Percentiles rank a stretch among this genome's conserved stretches.
Evolutionary conservation across 2,888 invertebrate species (phyloP).

Genomic region (Heterodera filipjevi): DNA sequence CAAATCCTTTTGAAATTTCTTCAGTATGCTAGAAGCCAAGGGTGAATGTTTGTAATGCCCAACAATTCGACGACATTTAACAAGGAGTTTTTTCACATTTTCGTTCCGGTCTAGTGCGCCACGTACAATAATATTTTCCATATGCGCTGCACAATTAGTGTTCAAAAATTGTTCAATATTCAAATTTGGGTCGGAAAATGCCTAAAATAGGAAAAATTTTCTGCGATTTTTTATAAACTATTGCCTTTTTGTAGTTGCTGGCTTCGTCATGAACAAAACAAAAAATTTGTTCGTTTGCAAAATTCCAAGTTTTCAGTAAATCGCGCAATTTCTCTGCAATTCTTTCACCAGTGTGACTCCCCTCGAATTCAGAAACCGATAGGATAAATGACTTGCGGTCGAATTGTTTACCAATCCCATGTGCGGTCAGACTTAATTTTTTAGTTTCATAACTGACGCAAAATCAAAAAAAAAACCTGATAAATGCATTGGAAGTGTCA

Average conservation of each 20-base stretch:
- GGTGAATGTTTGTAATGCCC: slow-evolving; percentile 4
- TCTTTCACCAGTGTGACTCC: too few species aligned
- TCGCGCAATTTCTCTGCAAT: not conserved
- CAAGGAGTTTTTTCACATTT: not conserved
- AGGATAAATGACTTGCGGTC: too few species aligned
- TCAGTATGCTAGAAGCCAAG: too few species aligned
- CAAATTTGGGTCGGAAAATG: not conserved
- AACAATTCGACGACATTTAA: not conserved
- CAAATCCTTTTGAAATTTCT: too few species aligned
- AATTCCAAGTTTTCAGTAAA: not conserved
- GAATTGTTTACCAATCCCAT: too few species aligned
- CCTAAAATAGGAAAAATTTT: not conserved
- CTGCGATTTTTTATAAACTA: not conserved
- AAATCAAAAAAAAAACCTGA: too few species aligned
- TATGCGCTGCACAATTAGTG: not conserved
- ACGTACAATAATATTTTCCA: not conserved
- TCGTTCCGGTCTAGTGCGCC: not conserved
- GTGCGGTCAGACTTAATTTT: too few species aligned
- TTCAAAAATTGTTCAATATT: not conserved
- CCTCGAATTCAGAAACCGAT: too few species aligned
- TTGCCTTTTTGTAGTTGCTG: not conserved
- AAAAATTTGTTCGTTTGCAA: not conserved
- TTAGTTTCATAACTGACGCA: too few species aligned
- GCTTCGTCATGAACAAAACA: not conserved
- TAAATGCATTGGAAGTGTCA: too few species aligned